A percentile compares a stretch with the other conserved stretches of the same genome.
phyloP scores from a whole-genome alignment of 1,140 invertebrate species.

The Zaprionus camerounensis region DNA sequence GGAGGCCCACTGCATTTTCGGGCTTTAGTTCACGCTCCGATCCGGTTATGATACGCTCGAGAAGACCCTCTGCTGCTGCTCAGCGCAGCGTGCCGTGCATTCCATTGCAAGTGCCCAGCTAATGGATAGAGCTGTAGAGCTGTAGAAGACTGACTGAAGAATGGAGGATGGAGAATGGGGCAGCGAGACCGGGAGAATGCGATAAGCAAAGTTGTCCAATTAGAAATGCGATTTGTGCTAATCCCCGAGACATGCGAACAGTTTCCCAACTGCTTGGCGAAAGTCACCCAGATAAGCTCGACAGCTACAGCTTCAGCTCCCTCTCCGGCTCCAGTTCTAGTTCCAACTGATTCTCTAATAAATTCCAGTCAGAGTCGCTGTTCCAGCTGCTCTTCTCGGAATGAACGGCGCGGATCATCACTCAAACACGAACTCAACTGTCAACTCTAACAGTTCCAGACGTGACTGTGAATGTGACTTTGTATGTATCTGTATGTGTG shows the following conservation, averaged over 20 bases:
- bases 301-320: not conserved
- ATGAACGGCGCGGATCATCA: slow-evolving; percentile 32
- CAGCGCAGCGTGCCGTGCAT: slow-evolving; percentile 76
- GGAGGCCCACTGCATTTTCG: slow-evolving; percentile 41
- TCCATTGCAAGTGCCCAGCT: slow-evolving; percentile 59
- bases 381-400: slow-evolving; percentile 16
- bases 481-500: not conserved
- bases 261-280: slow-evolving; percentile 34
- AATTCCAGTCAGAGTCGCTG: slow-evolving; percentile 18
- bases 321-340: too few species aligned
- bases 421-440: slow-evolving; percentile 17
- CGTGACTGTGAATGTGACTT: slow-evolving; percentile 31
- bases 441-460: slow-evolving; percentile 6
- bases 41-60: slow-evolving; percentile 81
- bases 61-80: slow-evolving; percentile 51
- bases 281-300: slow-evolving; percentile 37
- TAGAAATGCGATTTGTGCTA: slow-evolving; percentile 64
- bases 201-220: slow-evolving; percentile 74
- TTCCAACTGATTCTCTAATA: slow-evolving; percentile 10
- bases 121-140: slow-evolving; percentile 61
- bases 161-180: not conserved
- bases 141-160: slow-evolving; percentile 21
- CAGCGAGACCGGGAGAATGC: slow-evolving; percentile 16
- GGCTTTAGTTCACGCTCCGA: slow-evolving; percentile 75
- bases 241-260: slow-evolving; percentile 59